These are phyloP conservation scores for Onychostruthus taczanowskii DNA, from an alignment of 2,113 vertebrate genomes.

Conservation along the genomic window DNA sequence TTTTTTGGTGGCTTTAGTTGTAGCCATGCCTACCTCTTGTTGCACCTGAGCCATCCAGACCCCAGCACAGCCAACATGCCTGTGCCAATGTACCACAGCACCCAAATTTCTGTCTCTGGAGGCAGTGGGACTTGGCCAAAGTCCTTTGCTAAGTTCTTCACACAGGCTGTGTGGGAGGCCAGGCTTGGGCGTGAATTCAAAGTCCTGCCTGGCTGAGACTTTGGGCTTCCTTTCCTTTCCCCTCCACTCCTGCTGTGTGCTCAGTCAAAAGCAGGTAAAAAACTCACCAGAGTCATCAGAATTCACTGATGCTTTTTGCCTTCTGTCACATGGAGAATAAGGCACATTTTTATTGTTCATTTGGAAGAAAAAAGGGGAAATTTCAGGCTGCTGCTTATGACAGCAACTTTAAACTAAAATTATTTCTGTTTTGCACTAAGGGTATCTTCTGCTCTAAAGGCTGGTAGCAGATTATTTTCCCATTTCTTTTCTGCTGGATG, in stretches of 20 bases:
- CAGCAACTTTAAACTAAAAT: neutral
- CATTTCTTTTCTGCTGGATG: neutral
- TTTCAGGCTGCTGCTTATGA: neutral
- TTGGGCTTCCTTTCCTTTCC: neutral
- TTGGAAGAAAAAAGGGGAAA: neutral
- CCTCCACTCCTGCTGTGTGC: accelerated
- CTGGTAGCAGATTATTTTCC: neutral
- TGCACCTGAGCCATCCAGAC: neutral
- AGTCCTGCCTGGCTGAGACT: neutral
- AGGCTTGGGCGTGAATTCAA: accelerated
- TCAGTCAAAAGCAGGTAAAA: neutral
- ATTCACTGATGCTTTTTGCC: neutral
- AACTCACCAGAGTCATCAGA: neutral
- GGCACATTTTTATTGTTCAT: neutral
- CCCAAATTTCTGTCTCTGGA: neutral
- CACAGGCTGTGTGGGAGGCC: accelerated
- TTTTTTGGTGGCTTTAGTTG: neutral
- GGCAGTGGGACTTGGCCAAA: neutral
- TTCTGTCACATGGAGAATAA: neutral
- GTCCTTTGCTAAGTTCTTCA: neutral
- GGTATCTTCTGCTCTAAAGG: neutral
- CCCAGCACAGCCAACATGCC: neutral
- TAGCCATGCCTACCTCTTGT: neutral
- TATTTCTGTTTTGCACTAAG: neutral
- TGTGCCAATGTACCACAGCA: neutral